Conservation (phyloP, 2,888 invertebrate genomes). For the Lordiphosa fenestrarum region DNA sequence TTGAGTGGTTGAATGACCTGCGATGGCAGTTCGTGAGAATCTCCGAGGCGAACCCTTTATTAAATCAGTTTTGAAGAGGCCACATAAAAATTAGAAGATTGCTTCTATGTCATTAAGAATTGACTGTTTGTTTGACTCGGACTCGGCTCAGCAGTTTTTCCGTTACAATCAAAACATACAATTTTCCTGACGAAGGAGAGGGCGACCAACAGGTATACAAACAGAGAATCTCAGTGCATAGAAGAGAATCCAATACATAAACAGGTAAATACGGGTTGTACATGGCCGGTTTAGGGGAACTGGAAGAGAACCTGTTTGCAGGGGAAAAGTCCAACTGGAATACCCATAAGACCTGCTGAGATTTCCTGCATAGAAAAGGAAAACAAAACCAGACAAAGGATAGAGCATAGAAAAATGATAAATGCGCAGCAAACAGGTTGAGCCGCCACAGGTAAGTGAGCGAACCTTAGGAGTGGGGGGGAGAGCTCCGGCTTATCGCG, state of each 20-base stretch:
- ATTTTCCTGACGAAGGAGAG: slow-evolving; percentile 43
- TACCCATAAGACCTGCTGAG: slow-evolving; percentile 57
- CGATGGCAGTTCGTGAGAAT: slow-evolving; percentile 51
- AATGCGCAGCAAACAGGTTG: slow-evolving; percentile 67
- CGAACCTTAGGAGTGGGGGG: slow-evolving; percentile 3
- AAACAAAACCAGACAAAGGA: slow-evolving; percentile 50
- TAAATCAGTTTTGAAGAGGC: slow-evolving; percentile 54
- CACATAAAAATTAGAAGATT: slow-evolving; percentile 60
- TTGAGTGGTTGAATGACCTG: slow-evolving; percentile 62
- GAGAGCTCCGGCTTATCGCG: slow-evolving; percentile 32
- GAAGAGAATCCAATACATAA: slow-evolving; percentile 61
- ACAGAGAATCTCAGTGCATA: slow-evolving; percentile 50
- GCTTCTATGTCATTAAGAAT: slow-evolving; percentile 64
- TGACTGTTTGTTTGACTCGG: slow-evolving; percentile 52
- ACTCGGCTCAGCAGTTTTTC: slow-evolving; percentile 57
- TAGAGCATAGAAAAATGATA: slow-evolving; percentile 52
- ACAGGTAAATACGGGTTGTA: slow-evolving; percentile 30
- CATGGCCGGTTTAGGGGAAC: slow-evolving; percentile 16
- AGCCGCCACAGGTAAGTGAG: slow-evolving; percentile 59
- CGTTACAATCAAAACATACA: slow-evolving; percentile 72
- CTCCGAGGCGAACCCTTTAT: slow-evolving; percentile 51
- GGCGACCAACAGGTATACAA: slow-evolving; percentile 28
- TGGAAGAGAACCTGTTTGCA: slow-evolving; percentile 66
- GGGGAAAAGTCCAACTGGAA: slow-evolving; percentile 70
- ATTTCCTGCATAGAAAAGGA: slow-evolving; percentile 66